Percentiles rank a stretch among this genome's conserved stretches.
These are phyloP conservation scores for Verasper variegatus DNA, from an alignment of 2,113 vertebrate species.

Conservation along the genomic window DNA sequence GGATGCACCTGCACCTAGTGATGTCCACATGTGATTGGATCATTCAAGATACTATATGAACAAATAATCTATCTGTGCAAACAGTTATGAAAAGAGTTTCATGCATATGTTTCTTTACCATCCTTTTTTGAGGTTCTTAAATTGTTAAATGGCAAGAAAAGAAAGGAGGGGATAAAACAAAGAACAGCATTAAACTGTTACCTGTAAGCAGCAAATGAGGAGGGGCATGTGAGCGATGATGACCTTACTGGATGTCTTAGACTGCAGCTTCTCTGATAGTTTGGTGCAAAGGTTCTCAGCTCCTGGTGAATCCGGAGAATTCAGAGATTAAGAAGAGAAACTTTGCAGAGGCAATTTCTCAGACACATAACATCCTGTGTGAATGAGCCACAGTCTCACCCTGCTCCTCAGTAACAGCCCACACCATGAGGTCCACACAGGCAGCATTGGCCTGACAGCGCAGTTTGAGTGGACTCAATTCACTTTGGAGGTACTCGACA, in stretches of 20 bases:
- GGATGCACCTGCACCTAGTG: no score
- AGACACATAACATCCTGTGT: background rate
- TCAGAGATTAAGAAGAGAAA: background rate
- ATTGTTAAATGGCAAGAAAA: no score
- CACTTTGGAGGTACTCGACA: conserved; percentile 90
- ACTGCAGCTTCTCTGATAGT: conserved; percentile 97
- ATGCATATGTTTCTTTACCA: background rate
- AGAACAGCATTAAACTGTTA: conserved; percentile 53
- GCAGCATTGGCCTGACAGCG: conserved; percentile 97
- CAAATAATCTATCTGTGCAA: background rate
- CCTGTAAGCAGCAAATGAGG: conserved; percentile 98
- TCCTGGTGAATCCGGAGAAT: conserved; percentile 76
- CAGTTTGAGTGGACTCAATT: conserved; percentile 93
- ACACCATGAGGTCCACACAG: conserved; percentile 99
- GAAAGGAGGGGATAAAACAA: background rate
- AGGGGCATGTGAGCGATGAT: conserved; percentile 99
- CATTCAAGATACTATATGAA: no score
- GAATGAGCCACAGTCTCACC: conserved; percentile 75
- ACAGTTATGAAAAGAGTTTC: background rate
- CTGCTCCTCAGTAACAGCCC: conserved; percentile 98
- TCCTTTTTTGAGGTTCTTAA: background rate
- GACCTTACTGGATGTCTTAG: conserved; percentile 98
- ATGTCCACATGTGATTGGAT: no score
- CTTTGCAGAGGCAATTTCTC: background rate
- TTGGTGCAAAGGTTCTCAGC: conserved; percentile 98